Percentiles rank a stretch among this genome's conserved stretches.
Evolutionary conservation across 2,113 vertebrate genomes (phyloP).

Genomic region (Trinectes maculatus): DNA sequence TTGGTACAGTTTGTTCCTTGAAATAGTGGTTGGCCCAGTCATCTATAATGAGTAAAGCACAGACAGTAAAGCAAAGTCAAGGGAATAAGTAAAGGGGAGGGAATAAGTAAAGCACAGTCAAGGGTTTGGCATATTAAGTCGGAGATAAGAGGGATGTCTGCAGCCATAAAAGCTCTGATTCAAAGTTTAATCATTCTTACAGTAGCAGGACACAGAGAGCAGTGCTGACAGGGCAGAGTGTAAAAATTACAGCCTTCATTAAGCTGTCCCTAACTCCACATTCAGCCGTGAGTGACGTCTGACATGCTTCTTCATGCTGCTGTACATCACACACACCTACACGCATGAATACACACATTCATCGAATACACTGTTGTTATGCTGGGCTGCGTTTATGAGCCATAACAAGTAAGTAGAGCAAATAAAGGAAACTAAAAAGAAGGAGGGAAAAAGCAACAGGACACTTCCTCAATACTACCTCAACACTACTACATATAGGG

Average conservation of each 20-base stretch:
- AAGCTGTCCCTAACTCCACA: constrained; percentile 58
- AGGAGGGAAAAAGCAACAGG: neutral
- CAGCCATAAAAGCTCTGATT: constrained; percentile 57
- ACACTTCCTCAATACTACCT: no score
- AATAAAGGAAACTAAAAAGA: neutral
- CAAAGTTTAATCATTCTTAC: constrained; percentile 59
- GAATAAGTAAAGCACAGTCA: constrained; percentile 41
- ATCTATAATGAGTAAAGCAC: constrained; percentile 14
- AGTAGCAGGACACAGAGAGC: constrained; percentile 46
- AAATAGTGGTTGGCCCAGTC: no score
- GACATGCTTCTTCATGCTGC: constrained; percentile 57
- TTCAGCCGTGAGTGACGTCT: constrained; percentile 56
- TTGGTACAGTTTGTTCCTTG: neutral
- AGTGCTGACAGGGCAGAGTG: constrained; percentile 54
- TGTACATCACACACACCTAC: constrained; percentile 38
- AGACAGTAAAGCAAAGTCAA: constrained; percentile 40
- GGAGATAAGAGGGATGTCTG: constrained; percentile 43
- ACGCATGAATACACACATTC: neutral
- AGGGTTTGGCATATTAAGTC: constrained; percentile 51
- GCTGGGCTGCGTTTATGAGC: neutral
- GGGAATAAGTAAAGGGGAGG: constrained; percentile 26
- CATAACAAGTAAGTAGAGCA: neutral
- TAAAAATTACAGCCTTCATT: constrained; percentile 68
- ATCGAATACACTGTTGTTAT: neutral
- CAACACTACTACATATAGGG: no score